Percentiles rank a stretch among this genome's conserved stretches.
Evolutionary conservation across 2,113 vertebrate species (phyloP).

Genomic region (Chrysochloris asiatica): DNA sequence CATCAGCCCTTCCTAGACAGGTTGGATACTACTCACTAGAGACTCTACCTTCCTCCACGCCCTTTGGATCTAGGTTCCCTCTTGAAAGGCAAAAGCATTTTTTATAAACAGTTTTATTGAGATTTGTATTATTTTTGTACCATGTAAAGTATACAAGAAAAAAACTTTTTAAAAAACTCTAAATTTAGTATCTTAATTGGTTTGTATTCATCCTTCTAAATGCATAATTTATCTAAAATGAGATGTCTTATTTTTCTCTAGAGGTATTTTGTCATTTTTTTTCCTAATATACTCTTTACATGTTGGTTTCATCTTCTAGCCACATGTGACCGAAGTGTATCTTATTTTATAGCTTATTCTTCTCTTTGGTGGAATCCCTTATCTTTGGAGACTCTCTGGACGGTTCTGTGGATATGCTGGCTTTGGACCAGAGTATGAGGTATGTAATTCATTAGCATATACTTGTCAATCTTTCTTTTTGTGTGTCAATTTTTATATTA

Average conservation of each 20-base stretch:
- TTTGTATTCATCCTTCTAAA: slow-evolving; percentile 32
- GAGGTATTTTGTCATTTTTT: slow-evolving; percentile 24
- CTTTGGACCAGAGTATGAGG: slow-evolving; percentile 93
- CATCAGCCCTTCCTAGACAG: no score
- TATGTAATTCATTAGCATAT: slow-evolving; percentile 70
- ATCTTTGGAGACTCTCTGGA: slow-evolving; percentile 93
- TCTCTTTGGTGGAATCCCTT: slow-evolving; percentile 95
- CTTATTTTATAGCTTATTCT: slow-evolving; percentile 91
- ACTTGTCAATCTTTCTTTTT: neutral
- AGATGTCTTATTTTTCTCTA: neutral
- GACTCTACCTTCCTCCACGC: no score
- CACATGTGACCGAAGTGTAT: slow-evolving; percentile 38
- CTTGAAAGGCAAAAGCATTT: no score
- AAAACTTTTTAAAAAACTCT: slow-evolving; percentile 4
- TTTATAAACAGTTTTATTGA: no score
- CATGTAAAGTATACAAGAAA: neutral
- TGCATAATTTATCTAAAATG: slow-evolving; percentile 17
- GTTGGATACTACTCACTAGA: no score
- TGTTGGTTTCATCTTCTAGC: slow-evolving; percentile 17
- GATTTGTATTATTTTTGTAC: no score
- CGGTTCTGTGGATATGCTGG: slow-evolving; percentile 88
- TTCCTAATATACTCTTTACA: neutral
- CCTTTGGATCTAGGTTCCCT: no score
- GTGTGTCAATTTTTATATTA: neutral
- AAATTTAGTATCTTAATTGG: slow-evolving; percentile 23